Evolutionary conservation across 2,888 invertebrate species (phyloP), one percentile per base, ranked within the genome.

Genomic region (Dynastes hyllus): DNA sequence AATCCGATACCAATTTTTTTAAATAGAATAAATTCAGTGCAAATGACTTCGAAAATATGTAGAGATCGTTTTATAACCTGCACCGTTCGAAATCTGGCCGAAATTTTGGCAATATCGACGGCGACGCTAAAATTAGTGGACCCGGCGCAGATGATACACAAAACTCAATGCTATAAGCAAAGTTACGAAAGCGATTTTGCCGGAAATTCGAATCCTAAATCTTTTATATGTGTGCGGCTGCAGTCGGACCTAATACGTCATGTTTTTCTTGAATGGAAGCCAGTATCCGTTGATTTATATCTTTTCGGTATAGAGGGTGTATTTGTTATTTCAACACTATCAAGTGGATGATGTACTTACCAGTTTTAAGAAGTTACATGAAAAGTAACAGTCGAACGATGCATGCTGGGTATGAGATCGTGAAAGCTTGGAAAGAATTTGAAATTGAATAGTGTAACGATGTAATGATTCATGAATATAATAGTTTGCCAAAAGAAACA

Each of bases 131-230:
- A 71, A 71, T 71, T 71, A 71, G 70, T 29, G 37, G 37, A 55
- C 29, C 32, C 22, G 55, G 37, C 55, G 16, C 55, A 22, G 71
- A 71, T 71, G 37, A 45, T 45, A 22, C 45, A 45, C 22, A 58
- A 58, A 16, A 58, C 66, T n/a, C n/a, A 37, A 55, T 16, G 55
- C 37, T 45, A 11, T n/a, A n/a, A 71, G 69, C 27, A 13, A 27
- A 55, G 16, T 40, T 32, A 27, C 71, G 71, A 71, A 71, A 71
- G 37, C 50, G 55, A 55, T 71, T 71, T 55, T 71, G 71, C 37
- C 71, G 71, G 71, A 71, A 71, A 71, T 58, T 37, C 16, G 71
- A 71, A n/a, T 40, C 11, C 32, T 55, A 63, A 63, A 58, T 58
- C 9, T 58, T 58, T 58, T 8, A 53, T 53, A 53, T 53, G 16